Conservation (phyloP, 2,113 vertebrate genomes). For the Suricata suricatta region DNA sequence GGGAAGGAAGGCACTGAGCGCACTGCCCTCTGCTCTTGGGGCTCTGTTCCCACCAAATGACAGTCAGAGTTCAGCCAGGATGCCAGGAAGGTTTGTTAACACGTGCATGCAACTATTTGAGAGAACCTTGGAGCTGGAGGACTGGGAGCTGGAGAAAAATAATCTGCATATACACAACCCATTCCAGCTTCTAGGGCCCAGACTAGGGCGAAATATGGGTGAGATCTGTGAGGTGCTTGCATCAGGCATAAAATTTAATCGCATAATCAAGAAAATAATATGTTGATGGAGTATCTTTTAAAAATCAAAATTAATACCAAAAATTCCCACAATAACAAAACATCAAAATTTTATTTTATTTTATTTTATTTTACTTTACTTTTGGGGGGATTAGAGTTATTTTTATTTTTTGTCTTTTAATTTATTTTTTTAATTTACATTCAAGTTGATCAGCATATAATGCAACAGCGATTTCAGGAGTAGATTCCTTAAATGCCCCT, state of each 20-base stretch:
- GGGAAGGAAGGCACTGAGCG: not conserved
- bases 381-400: too few species aligned
- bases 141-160: not conserved
- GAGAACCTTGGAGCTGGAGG: not conserved
- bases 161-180: not conserved
- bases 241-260: not conserved
- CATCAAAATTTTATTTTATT: too few species aligned
- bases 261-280: not conserved
- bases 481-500: too few species aligned
- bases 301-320: not conserved
- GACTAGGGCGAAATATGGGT: rapidly evolving
- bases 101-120: not conserved
- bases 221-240: not conserved
- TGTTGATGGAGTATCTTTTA: not conserved
- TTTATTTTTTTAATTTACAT: too few species aligned
- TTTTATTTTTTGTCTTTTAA: too few species aligned
- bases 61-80: not conserved
- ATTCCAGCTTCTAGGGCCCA: not conserved
- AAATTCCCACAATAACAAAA: not conserved
- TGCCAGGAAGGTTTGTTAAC: not conserved
- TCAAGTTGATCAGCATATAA: too few species aligned
- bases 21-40: not conserved
- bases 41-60: not conserved
- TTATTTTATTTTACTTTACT: too few species aligned
- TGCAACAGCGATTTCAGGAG: too few species aligned